Base-by-base conservation (phyloP, 1,140 invertebrate genomes). In the Saccostrea glomerata region DNA sequence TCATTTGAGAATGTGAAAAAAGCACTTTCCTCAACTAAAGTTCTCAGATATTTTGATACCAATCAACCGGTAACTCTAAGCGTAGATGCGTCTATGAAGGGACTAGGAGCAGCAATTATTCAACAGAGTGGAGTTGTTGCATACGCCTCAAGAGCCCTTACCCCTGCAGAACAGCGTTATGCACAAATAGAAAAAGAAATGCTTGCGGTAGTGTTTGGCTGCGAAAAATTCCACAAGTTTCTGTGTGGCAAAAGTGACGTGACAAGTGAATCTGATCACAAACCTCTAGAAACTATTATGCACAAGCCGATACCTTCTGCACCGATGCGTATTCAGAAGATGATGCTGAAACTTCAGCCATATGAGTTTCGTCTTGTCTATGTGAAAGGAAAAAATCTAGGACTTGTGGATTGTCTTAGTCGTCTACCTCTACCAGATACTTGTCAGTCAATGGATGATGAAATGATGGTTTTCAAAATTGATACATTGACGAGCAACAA, bases 151-250 rank as follows among this genome's bases (percentile, higher is more conserved):
- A 88, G 94, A 58, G 92, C 94, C 13, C 89, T 96, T 15, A 95
- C 47, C 92, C 89, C 40, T 86, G 93, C 89, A 86, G 90, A 86
- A 91, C 95, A 73, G 94, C 20, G 82, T 17, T 92, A 91, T 85
- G 89, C 90, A 17, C 95, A 96, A 92, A 94, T 96, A 0, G 95
- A 96, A 91, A 92, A 95, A 92, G 96, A 96, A 92, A 95, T 95
- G 13, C 90, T 96, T 11, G 95, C 95, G 9, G 94, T 96, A 17
- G 90, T 96, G 1, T 96, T 94, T 92, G 95, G 94, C 6, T 94
- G 96, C 23, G 92, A 94, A 84, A 94, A 95, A 89, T 96, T 96
- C 92, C 94, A 96, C 70, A 92, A 77, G 86, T 89, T 58, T 85
- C 90, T 88, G 88, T 95, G 91, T 66, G 90, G 85, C 13, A 86